phyloP scores from a whole-genome alignment of 2,888 invertebrate species.

The Drosophila anomelani region DNA sequence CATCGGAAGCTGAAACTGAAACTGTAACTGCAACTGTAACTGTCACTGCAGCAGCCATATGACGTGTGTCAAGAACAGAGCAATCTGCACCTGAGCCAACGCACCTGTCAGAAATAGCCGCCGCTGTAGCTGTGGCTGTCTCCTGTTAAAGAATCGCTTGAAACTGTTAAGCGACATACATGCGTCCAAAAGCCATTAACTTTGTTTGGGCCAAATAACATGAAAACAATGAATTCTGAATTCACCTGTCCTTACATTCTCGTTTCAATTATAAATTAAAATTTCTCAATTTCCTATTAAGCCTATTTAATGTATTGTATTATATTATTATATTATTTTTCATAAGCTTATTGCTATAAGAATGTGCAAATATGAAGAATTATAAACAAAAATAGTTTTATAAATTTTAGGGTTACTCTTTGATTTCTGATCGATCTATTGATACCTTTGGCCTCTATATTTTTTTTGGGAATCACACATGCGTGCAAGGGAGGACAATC shows the following conservation, averaged over 20 bases:
- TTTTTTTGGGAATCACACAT: too few species aligned
- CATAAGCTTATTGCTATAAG: too few species aligned
- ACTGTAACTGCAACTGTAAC: neutral
- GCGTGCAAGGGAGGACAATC: too few species aligned
- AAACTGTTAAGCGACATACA: conserved; percentile 9
- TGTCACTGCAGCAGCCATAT: conserved; percentile 16
- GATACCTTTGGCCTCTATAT: too few species aligned
- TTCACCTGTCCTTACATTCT: neutral
- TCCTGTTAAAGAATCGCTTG: conserved; percentile 8
- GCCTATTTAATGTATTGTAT: too few species aligned
- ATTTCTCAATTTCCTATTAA: too few species aligned
- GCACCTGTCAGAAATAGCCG: conserved; percentile 26
- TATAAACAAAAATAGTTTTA: too few species aligned
- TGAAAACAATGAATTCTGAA: neutral
- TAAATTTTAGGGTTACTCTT: too few species aligned
- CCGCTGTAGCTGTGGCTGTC: conserved; percentile 5
- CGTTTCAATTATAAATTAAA: neutral
- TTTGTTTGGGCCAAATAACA: neutral
- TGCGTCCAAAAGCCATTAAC: conserved; percentile 1
- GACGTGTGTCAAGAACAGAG: conserved; percentile 27
- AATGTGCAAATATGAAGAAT: neutral
- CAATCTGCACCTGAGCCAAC: conserved; percentile 16
- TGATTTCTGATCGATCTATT: neutral
- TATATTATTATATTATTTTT: too few species aligned
- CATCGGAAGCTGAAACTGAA: neutral